Conservation (phyloP, 1,140 invertebrate species). For the Harpegnathos saltator region DNA sequence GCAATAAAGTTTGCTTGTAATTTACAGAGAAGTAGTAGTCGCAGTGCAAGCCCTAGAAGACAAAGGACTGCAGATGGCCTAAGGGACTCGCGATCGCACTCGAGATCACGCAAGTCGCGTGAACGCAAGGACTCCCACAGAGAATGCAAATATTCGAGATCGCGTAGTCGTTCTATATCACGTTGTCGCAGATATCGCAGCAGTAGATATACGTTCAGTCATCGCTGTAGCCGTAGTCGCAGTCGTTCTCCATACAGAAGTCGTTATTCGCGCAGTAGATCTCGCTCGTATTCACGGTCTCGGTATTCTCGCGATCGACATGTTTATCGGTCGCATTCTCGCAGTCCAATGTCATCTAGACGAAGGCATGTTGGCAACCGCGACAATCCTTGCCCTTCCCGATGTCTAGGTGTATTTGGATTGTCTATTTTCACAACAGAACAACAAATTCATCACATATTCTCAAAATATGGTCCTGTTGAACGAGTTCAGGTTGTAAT, state of each 20-base stretch:
- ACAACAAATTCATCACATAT: conserved; percentile 96
- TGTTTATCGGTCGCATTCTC: conserved; percentile 83
- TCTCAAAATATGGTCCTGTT: conserved; percentile 96
- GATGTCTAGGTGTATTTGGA: conserved; percentile 97
- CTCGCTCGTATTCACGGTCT: conserved; percentile 84
- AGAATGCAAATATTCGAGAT: conserved; percentile 82
- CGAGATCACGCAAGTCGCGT: conserved; percentile 80
- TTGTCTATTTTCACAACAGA: conserved; percentile 97
- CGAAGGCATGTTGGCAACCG: conserved; percentile 87
- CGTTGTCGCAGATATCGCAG: conserved; percentile 81
- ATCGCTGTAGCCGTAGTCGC: conserved; percentile 83
- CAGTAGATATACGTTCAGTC: conserved; percentile 79
- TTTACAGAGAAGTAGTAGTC: conserved; percentile 79
- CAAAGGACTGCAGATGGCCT: conserved; percentile 74
- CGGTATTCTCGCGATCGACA: conserved; percentile 82
- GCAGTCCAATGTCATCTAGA: conserved; percentile 87
- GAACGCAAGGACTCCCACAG: conserved; percentile 80
- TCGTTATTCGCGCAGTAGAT: conserved; percentile 86
- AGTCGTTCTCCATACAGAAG: conserved; percentile 86
- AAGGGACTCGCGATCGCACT: conserved; percentile 82
- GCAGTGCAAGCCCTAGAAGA: conserved; percentile 80
- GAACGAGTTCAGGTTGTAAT: conserved; percentile 98
- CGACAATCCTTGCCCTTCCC: conserved; percentile 95
- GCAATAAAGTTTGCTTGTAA: not conserved
- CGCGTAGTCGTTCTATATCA: conserved; percentile 81